Evolutionary conservation across 2,888 invertebrate genomes (phyloP), one percentile per base, ranked within the genome.

Genomic region (Beris morrisii): DNA sequence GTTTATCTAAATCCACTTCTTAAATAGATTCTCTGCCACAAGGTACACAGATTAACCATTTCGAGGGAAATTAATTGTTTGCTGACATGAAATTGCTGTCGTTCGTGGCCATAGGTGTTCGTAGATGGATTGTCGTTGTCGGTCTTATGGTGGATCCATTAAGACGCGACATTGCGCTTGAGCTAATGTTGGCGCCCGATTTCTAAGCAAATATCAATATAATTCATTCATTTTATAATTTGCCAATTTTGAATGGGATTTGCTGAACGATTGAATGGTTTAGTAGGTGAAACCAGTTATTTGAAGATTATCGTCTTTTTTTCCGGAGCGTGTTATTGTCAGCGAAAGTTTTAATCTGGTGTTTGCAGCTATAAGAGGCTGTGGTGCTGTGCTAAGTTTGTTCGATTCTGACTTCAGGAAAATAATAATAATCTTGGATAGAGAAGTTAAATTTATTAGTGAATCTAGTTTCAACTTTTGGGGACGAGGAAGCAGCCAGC

Each of bases 21-120:
- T 55, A 56, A 67, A 50, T 66, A 58, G 58, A 69, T 43, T 65
- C 61, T 43, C 4, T 50, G 56, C 64, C 54, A 55, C 58, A 55
- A 32, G 59, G 55, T 69, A 66, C 64, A 68, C 68, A 66, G 64
- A 66, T 68, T 68, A 66, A 66, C 66, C 66, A 66, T 66, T 66
- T 68, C 65, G 68, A 52, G 63, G 58, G 68, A 66, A 69, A 69
- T 69, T 69, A 69, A 69, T 69, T 69, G 68, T 69, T 69, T 69
- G 55, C 59, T 58, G 59, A 69, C 68, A 69, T 66, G 68, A 58
- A 69, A 69, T 66, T 55, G 54, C 57, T 59, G 66, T 58, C 68
- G 63, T 65, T 65, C 56, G 65, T 64, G 53, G 64, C 54, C 64
- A 64, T 44, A 45, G 53, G 64, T 54, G 64, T 64, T 64, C 53